phyloP scores from a whole-genome alignment of 2,113 vertebrate genomes.

The Procavia capensis region DNA sequence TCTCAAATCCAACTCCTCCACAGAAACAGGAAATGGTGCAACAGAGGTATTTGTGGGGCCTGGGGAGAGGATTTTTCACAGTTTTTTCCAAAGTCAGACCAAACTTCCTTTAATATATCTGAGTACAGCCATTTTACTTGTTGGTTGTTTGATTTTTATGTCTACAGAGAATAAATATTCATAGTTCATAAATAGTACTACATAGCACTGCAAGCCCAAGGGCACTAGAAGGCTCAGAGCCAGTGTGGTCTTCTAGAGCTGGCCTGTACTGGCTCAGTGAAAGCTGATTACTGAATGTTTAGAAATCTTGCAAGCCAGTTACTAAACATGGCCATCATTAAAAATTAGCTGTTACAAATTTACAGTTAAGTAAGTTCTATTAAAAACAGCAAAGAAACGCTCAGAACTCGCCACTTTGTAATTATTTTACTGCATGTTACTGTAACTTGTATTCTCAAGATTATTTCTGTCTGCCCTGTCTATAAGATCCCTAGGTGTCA shows the following conservation, averaged over 20 bases:
- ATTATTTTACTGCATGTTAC: neutral
- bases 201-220: neutral
- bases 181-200: neutral
- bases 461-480: neutral
- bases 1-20: neutral
- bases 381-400: neutral
- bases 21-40: neutral
- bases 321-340: constrained; percentile 38
- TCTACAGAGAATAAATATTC: neutral
- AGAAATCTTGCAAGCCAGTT: neutral
- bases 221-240: rapidly evolving
- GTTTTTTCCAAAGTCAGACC: neutral
- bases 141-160: neutral
- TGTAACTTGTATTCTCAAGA: neutral
- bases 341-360: constrained; percentile 49
- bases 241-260: rapidly evolving
- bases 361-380: constrained; percentile 44
- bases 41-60: neutral
- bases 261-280: rapidly evolving
- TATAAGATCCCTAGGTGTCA: neutral
- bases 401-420: constrained; percentile 3
- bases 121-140: neutral
- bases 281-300: neutral
- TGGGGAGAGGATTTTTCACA: neutral
- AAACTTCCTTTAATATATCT: neutral